Percentiles rank a stretch among this genome's conserved stretches.
Evolutionary conservation across 2,888 invertebrate genomes (phyloP).

Genomic region (Nemurella pictetii): DNA sequence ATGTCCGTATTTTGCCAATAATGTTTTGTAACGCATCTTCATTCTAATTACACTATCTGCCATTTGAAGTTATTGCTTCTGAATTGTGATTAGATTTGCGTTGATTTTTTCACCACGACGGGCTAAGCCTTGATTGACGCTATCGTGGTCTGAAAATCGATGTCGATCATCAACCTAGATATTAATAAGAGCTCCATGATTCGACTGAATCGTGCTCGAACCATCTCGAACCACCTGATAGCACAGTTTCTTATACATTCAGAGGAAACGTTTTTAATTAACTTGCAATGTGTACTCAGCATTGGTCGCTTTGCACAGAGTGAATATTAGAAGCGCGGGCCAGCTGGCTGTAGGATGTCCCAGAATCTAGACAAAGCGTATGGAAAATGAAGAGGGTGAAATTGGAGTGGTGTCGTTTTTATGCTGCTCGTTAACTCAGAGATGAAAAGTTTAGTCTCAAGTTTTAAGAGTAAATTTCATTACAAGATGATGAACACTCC

Average conservation of each 20-base stretch:
- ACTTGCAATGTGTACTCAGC: not conserved
- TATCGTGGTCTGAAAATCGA: not conserved
- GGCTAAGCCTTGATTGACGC: not conserved
- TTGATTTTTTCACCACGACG: not conserved
- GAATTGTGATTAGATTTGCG: not conserved
- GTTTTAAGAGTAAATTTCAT: not conserved
- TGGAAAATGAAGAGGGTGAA: not conserved
- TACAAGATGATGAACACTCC: not conserved
- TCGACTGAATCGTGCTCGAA: not conserved
- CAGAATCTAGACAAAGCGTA: not conserved
- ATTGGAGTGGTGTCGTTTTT: not conserved
- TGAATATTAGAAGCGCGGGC: not conserved
- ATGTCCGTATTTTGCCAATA: not conserved
- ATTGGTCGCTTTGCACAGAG: not conserved
- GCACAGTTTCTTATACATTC: not conserved
- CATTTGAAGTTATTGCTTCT: not conserved
- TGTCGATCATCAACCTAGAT: not conserved
- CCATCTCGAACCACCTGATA: not conserved
- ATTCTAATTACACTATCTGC: not conserved
- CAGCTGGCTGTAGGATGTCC: not conserved
- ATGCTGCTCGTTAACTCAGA: not conserved
- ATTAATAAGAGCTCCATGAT: not conserved
- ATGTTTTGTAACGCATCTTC: not conserved
- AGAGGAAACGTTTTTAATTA: not conserved
- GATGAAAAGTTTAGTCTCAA: not conserved